These are phyloP conservation scores for Meteorus sp. DNA, from an alignment of 1,140 invertebrate species.

Conservation along the genomic window DNA sequence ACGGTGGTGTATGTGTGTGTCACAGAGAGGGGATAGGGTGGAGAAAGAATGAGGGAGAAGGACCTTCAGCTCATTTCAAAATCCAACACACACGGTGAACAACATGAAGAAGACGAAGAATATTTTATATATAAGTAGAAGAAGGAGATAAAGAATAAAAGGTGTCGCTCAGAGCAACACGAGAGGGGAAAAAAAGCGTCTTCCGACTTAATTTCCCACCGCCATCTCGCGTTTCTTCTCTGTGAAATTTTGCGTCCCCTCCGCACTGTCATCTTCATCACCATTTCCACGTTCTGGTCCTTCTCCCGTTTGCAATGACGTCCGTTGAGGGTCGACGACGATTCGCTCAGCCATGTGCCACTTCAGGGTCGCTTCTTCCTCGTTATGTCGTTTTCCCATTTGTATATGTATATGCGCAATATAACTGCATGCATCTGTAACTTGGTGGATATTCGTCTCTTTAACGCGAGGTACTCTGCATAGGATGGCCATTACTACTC, in stretches of 20 bases:
- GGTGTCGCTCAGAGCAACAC: slow-evolving; percentile 38
- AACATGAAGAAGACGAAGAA: slow-evolving; percentile 25
- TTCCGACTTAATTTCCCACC: slow-evolving; percentile 55
- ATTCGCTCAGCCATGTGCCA: slow-evolving; percentile 14
- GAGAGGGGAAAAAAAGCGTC: slow-evolving; percentile 14
- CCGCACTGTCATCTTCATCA: too few species aligned
- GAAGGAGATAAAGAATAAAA: slow-evolving; percentile 21
- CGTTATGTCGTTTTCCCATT: slow-evolving; percentile 15
- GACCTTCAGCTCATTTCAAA: slow-evolving; percentile 49
- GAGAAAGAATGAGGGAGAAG: slow-evolving; percentile 33
- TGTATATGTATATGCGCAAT: too few species aligned
- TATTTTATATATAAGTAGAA: too few species aligned
- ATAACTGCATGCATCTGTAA: too few species aligned
- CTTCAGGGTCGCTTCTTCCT: slow-evolving; percentile 23
- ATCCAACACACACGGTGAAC: slow-evolving; percentile 43
- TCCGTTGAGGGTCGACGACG: background rate
- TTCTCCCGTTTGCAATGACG: background rate
- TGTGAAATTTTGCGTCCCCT: too few species aligned
- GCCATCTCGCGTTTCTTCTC: slow-evolving; percentile 22
- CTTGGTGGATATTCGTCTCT: slow-evolving; percentile 16
- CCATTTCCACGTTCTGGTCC: too few species aligned
- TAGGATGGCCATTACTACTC: background rate
- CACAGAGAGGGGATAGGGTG: slow-evolving; percentile 21
- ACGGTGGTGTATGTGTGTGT: too few species aligned
- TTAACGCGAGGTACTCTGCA: slow-evolving; percentile 18